A percentile compares a stretch with the other conserved stretches of the same genome.
Evolutionary conservation across 37 sponge, comb jelly and placozoan species (phyloP).

Genomic region (Aplysina aerophoba): DNA sequence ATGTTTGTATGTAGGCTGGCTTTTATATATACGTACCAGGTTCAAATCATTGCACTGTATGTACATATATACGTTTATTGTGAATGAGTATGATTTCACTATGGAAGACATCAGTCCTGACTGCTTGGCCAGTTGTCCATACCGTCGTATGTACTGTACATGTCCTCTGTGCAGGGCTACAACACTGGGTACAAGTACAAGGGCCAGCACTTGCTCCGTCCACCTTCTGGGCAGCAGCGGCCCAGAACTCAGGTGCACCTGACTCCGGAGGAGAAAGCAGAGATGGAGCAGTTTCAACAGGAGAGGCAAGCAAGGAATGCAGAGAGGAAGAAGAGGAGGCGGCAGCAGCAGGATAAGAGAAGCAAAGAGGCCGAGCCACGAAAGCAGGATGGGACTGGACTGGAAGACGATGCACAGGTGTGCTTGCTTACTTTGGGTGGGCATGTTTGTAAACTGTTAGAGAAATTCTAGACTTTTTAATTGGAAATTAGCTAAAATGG

Average conservation of each 20-base stretch:
- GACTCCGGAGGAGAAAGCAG: not conserved
- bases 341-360: not conserved
- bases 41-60: no score
- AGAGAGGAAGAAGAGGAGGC: constrained; percentile 17
- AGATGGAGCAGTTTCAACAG: constrained; percentile 8
- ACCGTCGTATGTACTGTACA: no score
- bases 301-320: constrained; percentile 15
- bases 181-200: constrained; percentile 84
- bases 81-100: no score
- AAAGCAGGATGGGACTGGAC: not conserved
- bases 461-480: no score
- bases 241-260: not conserved
- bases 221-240: not conserved
- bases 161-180: constrained; percentile 56
- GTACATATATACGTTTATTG: no score
- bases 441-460: no score
- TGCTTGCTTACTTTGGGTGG: not conserved
- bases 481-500: no score
- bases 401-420: not conserved
- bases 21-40: no score
- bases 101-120: not conserved
- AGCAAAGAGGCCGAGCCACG: not conserved
- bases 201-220: constrained; percentile 47
- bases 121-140: no score
- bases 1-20: no score